These are phyloP conservation scores for Ips typographus DNA, from an alignment of 1,140 invertebrate genomes.

Conservation along the genomic window DNA sequence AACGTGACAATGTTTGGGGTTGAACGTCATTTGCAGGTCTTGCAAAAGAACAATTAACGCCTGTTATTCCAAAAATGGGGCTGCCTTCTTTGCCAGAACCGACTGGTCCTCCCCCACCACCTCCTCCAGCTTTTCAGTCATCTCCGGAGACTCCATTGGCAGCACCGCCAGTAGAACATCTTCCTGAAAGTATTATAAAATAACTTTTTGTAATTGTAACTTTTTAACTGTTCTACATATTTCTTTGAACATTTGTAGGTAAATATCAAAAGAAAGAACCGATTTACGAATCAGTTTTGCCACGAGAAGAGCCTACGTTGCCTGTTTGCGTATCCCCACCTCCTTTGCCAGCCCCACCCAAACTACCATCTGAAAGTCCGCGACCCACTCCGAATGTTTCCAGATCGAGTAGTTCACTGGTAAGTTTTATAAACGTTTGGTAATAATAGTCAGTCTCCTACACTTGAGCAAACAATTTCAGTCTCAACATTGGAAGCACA, in stretches of 20 bases:
- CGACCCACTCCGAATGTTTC: constrained; percentile 51
- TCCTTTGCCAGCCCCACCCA: constrained; percentile 55
- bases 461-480: constrained; percentile 26
- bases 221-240: not conserved
- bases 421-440: constrained; percentile 31
- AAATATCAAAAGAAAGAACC: constrained; percentile 64
- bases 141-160: constrained; percentile 46
- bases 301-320: constrained; percentile 60
- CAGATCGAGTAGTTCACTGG: constrained; percentile 43
- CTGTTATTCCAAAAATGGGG: constrained; percentile 51
- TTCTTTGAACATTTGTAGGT: constrained; percentile 49
- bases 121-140: constrained; percentile 54
- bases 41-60: constrained; percentile 46
- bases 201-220: not conserved
- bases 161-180: constrained; percentile 43
- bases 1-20: too few relatives aligned
- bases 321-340: constrained; percentile 56
- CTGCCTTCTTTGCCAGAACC: constrained; percentile 72
- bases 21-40: constrained; percentile 38
- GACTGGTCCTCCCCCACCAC: constrained; percentile 70
- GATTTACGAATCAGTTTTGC: constrained; percentile 82
- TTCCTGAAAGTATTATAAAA: not conserved
- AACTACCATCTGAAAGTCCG: constrained; percentile 53
- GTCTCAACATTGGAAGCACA: constrained; percentile 48
- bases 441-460: not conserved